Base-by-base conservation (phyloP, 1,140 invertebrate species). In the Brachionus calyciflorus region DNA sequence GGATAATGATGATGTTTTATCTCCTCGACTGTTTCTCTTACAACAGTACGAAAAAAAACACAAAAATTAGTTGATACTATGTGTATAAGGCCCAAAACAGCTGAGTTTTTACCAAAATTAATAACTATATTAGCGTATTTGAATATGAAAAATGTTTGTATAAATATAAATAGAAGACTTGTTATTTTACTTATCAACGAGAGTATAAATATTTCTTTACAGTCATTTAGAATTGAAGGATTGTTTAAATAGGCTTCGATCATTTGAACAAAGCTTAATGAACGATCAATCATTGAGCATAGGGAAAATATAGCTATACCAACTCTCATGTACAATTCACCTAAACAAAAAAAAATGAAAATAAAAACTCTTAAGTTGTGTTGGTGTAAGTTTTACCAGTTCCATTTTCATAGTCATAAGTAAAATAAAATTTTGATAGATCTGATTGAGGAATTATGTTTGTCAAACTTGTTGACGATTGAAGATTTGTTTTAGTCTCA, bases 11-110 rank as follows among this genome's bases (percentile, higher is more conserved):
- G 69, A 24, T 49, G 19, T 3, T 46, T 26, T 33, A 73, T 73
- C 17, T 73, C 69, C n/a, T 37, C 69, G 7, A 73, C 69, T 6
- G 69, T 73, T 33, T 73, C 69, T 24, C 51, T 44, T 0, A 73
- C 69, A 17, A 73, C 51, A 30, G 69, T 73, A 1, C 69, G 69
- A 19, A 73, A 73, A 28, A 55, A 98, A 1, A 98, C 93, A 84
- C 94, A 97, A 12, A 98, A 87, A 84, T 98, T 98, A 28, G 96
- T 97, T 2, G 94, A 95, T 57, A 98, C 92, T 12, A 98, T 91
- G 83, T 99, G 96, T 94, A 98, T 98, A 80, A 98, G 86, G 17
- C 96, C 96, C 83, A 98, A 96, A 76, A 95, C 89, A 37, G 95
- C 94, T 53, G 97, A 89, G 19, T 95, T 92, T 89, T 98, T 98